Base-by-base conservation (phyloP, 2,113 vertebrate species). In the Cranoglanis bouderius region DNA sequence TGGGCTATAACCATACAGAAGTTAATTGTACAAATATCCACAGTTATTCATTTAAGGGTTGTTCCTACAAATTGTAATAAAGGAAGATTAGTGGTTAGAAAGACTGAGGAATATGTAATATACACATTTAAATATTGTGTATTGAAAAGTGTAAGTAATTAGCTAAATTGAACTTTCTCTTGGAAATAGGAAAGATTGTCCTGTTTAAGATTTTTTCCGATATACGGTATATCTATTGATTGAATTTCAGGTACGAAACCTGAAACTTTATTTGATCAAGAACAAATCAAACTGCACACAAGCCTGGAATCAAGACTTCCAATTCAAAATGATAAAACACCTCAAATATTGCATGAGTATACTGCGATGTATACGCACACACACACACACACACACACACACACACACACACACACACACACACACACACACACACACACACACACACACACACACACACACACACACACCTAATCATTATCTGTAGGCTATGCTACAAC, bases 361-460 rank as follows among this genome's bases (percentile, higher is more conserved):
- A 38, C 32, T 6, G 32, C 19, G 5, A 24, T 53, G 55, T 35
- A 59, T 10, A 83, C 55, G 40, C 55, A 83, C 70, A 59, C 70
- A 61, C 84, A 70, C 84, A 74, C 32, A 43, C 40, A 43, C 38
- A 61, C 24, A 51, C 83, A 67, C 59, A 49, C 82, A 65, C 82
- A 49, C 38, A n/a, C 14, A 80, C 53, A 57, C 0, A 46, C 67
- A 75, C 67, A 43, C 83, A 70, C 83, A 55, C 57, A 61, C 24
- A 51, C 83, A 67, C 59, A 65, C 82, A 49, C 82, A 65, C 26
- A 18, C 14, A 80, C 53, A 57, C 0, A 46, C n/a, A n/a, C n/a
- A n/a, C n/a, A n/a, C n/a, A n/a, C n/a, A n/a, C n/a, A n/a, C n/a
- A n/a, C n/a, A n/a, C n/a, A n/a, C n/a, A n/a, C n/a, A n/a, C 53